These are phyloP conservation scores for Onychorhynchus coronatus DNA, from an alignment of 2,113 vertebrate genomes.

Conservation along the genomic window DNA sequence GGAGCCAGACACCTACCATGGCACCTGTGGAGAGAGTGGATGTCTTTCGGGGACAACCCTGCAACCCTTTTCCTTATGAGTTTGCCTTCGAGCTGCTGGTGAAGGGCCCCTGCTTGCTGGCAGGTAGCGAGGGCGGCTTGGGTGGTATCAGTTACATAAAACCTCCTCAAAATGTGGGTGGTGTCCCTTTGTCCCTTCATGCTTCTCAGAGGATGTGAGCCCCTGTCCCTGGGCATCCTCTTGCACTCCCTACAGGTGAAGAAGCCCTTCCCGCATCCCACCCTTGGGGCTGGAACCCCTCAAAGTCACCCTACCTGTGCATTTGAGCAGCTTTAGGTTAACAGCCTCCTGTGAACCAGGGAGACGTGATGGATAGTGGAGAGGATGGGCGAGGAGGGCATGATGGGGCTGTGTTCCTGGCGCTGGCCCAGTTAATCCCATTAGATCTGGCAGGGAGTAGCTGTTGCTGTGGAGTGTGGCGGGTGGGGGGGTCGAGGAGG, in stretches of 20 bases:
- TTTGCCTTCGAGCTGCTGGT: slow-evolving; percentile 94
- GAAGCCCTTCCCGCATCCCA: neutral
- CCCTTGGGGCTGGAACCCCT: neutral
- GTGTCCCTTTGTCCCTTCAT: neutral
- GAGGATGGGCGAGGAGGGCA: neutral
- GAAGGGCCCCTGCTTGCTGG: slow-evolving; percentile 91
- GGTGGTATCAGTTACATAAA: neutral
- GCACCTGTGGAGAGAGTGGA: slow-evolving; percentile 65
- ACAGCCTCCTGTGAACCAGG: neutral
- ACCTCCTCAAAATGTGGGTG: neutral
- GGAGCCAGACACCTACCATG: neutral
- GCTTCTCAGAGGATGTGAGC: neutral
- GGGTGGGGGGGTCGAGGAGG: too few relatives aligned
- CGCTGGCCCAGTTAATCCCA: neutral
- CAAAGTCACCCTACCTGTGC: neutral
- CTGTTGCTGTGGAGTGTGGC: accelerated
- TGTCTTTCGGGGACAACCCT: slow-evolving; percentile 82
- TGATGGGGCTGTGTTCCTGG: neutral
- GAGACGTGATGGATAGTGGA: neutral
- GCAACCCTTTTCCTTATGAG: slow-evolving; percentile 87
- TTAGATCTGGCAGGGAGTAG: neutral
- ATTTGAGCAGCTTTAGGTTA: neutral
- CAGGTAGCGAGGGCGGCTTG: slow-evolving; percentile 73
- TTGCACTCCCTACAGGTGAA: neutral
- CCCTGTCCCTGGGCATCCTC: neutral